A percentile compares a stretch with the other conserved stretches of the same genome.
Evolutionary conservation across 2,888 invertebrate genomes (phyloP).

Genomic region (Iphiclides podalirius): DNA sequence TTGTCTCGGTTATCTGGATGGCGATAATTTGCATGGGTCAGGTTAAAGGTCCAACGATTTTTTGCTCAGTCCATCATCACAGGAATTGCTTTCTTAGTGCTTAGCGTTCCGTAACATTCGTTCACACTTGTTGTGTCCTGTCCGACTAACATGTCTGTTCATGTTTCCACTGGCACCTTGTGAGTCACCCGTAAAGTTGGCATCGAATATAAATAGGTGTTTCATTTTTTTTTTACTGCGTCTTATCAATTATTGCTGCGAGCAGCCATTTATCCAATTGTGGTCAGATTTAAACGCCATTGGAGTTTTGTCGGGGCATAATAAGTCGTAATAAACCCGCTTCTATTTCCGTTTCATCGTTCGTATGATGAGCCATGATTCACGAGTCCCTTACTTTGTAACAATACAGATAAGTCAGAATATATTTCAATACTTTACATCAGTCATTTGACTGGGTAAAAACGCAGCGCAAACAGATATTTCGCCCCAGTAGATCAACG

Average conservation of each 20-base stretch:
- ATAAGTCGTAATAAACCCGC: neutral
- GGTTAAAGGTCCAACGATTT: no score
- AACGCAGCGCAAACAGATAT: no score
- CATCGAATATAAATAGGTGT: constrained; percentile 11
- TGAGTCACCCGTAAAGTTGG: constrained; percentile 9
- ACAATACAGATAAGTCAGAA: no score
- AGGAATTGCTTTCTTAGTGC: no score
- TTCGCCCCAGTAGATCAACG: no score
- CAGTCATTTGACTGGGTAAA: no score
- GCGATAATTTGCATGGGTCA: no score
- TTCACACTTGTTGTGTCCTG: constrained; percentile 5
- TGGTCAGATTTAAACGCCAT: neutral
- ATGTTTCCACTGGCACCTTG: constrained; percentile 9
- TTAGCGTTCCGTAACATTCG: no score
- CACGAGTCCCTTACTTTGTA: neutral
- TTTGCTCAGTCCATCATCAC: no score
- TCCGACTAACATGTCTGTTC: constrained; percentile 10
- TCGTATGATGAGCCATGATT: neutral
- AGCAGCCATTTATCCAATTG: constrained; percentile 7
- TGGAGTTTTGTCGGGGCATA: neutral
- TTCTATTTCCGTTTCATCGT: neutral
- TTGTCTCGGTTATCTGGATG: no score
- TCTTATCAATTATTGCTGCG: constrained; percentile 7
- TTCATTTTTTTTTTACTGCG: constrained; percentile 4
- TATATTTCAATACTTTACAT: no score